Evolutionary conservation across 2,797 vertebrate species (phyloP).

Genomic region (Hyperoplus lanceolatus): DNA sequence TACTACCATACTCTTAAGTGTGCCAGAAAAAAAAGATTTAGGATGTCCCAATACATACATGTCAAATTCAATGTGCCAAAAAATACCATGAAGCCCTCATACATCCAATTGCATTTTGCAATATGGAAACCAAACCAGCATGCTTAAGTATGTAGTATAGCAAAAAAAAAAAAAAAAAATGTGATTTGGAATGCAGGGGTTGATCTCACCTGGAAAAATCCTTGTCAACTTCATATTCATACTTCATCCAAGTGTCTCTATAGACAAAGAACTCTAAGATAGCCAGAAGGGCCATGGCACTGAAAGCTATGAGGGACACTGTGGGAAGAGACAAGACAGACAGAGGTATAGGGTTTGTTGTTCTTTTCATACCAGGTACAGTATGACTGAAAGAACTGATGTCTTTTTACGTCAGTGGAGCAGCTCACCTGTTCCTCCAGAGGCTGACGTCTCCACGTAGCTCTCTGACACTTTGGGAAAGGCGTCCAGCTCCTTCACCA

Average conservation of each 20-base stretch:
- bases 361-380: neutral
- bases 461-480: conserved; percentile 99
- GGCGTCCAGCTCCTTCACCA: conserved; percentile 96
- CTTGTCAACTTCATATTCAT: conserved; percentile 97
- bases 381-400: neutral
- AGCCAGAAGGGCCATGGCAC: conserved; percentile 92
- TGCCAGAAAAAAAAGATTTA: no score
- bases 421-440: conserved; percentile 92
- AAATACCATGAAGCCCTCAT: no score
- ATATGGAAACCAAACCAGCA: no score
- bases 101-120: no score
- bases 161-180: no score
- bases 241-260: conserved; percentile 97
- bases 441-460: conserved; percentile 94
- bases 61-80: no score
- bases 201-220: conserved; percentile 92
- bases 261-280: conserved; percentile 96
- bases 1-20: no score
- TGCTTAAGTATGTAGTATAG: no score
- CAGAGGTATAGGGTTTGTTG: neutral
- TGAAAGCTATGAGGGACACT: conserved; percentile 96
- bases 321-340: conserved; percentile 34
- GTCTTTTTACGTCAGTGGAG: neutral
- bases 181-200: neutral
- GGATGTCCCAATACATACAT: no score